Conservation (phyloP, 2,797 vertebrate species). For the Myotis planiceps region DNA sequence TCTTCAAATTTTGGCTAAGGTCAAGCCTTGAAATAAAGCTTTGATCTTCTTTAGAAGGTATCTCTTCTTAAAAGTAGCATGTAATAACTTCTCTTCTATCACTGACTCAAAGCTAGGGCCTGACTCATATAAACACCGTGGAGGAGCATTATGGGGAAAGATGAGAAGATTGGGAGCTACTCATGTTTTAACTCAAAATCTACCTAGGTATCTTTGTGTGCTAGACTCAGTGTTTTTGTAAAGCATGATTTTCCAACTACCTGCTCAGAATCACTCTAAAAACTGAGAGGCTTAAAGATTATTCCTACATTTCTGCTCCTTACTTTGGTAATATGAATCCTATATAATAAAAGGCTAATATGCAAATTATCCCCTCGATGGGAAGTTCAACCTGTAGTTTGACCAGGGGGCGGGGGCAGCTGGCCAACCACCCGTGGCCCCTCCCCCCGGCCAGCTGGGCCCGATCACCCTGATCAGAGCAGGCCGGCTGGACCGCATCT, state of each 20-base stretch:
- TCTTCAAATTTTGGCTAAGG: background rate
- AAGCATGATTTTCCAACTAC: background rate
- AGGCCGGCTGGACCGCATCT: too few relatives aligned
- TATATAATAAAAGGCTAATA: too few relatives aligned
- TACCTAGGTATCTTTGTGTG: background rate
- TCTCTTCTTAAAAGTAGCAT: background rate
- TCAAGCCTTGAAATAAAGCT: background rate
- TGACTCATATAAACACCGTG: background rate
- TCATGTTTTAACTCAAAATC: background rate
- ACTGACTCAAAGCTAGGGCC: background rate
- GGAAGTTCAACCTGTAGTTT: too few relatives aligned
- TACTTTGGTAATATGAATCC: background rate
- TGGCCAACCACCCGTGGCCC: too few relatives aligned
- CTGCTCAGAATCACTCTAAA: background rate
- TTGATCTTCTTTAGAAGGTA: background rate
- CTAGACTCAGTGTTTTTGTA: background rate
- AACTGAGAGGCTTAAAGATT: background rate
- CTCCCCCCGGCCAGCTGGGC: too few relatives aligned
- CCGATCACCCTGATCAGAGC: too few relatives aligned
- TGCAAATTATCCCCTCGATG: too few relatives aligned
- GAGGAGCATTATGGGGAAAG: background rate
- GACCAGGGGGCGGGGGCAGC: too few relatives aligned
- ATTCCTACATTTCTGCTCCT: background rate
- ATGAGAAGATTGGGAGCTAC: background rate
- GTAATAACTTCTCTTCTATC: background rate